Conservation (phyloP, 2,797 vertebrate species). For the Crax fasciolata region DNA sequence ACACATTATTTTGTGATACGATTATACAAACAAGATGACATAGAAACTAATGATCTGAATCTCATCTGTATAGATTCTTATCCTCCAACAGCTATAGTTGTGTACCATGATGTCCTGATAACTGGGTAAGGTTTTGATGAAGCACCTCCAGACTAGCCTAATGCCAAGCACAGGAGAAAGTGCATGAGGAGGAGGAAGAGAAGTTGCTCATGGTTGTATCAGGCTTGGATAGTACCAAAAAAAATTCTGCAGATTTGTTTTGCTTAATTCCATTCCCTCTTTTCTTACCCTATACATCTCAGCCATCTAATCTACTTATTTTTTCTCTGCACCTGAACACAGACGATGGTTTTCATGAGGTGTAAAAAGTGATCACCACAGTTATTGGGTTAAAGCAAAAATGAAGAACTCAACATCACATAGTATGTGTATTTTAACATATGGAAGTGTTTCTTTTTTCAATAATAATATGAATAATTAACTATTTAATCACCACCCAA, state of each 20-base stretch:
- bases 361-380: background rate
- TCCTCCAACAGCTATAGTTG: background rate
- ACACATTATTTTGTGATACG: background rate
- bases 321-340: background rate
- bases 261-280: background rate
- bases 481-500: background rate
- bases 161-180: background rate
- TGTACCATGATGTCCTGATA: background rate
- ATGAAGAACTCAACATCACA: background rate
- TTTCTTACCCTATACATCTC: background rate
- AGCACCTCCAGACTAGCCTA: background rate
- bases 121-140: background rate
- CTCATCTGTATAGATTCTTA: conserved; percentile 24
- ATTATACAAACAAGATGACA: conserved; percentile 29
- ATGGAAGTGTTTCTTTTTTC: background rate
- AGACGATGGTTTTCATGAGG: background rate
- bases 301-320: background rate
- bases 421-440: background rate
- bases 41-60: background rate
- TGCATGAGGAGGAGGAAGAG: background rate
- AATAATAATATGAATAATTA: background rate
- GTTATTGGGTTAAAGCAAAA: background rate
- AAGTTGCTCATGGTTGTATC: background rate
- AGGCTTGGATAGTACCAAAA: background rate
- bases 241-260: background rate